Base-by-base conservation (phyloP, 2,797 vertebrate genomes). In the Labeo calbasu region DNA sequence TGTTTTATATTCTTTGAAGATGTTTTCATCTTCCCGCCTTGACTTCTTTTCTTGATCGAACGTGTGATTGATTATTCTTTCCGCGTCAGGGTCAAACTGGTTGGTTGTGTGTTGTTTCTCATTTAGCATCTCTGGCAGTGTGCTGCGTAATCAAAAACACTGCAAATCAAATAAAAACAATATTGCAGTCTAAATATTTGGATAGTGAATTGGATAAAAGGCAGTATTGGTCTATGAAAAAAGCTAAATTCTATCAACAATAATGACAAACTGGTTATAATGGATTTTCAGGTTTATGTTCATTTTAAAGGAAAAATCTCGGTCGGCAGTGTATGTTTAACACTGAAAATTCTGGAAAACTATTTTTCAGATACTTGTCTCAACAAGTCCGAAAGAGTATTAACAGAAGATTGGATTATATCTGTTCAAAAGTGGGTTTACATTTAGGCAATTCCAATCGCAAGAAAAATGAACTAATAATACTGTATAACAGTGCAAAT, bases 341-440 rank as follows among this genome's bases (percentile, higher is more conserved):
- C 3, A 12, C 13, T 53, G 2, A 28, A 46, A 8, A 9, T 1
- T 61, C 14, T 46, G 68, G 3, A 50, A 50, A 71, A 77, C 36
- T 11, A 43, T 70, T 55, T 28, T 36, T 43, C 8, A 43, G 21
- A 28, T 4, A 2, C 70, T 48, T 76, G 70, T 68, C n/a, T 76
- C 23, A 59, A 76, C 61, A 81, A 81, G 61, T 51, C 61, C 13
- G 4, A 48, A 55, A 23, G 36, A 23, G 19, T 50, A 4, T 13
- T 32, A 63, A 23, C 46, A 75, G 15, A 40, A 46, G 36, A 73
- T 57, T 46, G 23, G 70, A 48, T 48, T 78, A 32, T 32, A 63
- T 23, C 61, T 68, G 23, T 80, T 85, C 28, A 73, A 46, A 79
- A 57, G 15, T 9, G 17, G n/a, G 68, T 59, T 66, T 57, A 55